Conservation (phyloP, 2,888 invertebrate genomes). For the Lasioglossum zephyrum region DNA sequence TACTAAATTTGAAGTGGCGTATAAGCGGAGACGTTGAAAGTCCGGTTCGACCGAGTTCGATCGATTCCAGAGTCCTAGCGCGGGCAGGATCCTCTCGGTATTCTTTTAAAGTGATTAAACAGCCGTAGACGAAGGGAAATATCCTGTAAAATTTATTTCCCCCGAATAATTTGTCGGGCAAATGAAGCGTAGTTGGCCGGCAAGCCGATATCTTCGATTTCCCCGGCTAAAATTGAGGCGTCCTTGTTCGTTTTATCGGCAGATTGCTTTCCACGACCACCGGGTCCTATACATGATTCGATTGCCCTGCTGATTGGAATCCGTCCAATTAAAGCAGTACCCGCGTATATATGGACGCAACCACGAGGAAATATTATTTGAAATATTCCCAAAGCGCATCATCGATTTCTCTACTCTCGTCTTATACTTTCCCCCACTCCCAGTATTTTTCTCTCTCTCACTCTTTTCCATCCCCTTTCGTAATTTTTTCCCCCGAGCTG, state of each 20-base stretch:
- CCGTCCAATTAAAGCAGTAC: conserved; percentile 53
- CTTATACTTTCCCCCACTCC: neutral
- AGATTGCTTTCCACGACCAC: conserved; percentile 50
- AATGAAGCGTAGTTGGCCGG: conserved; percentile 36
- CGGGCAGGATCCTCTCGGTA: neutral
- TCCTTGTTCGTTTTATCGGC: conserved; percentile 45
- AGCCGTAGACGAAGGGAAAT: conserved; percentile 5
- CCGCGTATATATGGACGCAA: conserved; percentile 13
- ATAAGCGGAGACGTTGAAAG: neutral
- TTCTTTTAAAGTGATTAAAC: neutral
- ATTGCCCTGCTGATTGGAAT: conserved; percentile 55
- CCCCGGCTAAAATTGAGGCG: conserved; percentile 40
- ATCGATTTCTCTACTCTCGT: neutral
- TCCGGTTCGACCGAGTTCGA: neutral
- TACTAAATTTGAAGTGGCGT: neutral
- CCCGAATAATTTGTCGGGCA: conserved; percentile 29
- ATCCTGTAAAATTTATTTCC: conserved; percentile 2
- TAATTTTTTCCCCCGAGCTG: neutral
- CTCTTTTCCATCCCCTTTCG: neutral
- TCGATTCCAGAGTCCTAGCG: neutral
- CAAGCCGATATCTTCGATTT: conserved; percentile 32
- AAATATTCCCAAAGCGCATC: conserved; percentile 32
- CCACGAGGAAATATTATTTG: conserved; percentile 20
- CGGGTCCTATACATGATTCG: conserved; percentile 39
- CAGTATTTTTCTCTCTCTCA: neutral